phyloP scores from a whole-genome alignment of 2,888 invertebrate species.

The Amiota minor region DNA sequence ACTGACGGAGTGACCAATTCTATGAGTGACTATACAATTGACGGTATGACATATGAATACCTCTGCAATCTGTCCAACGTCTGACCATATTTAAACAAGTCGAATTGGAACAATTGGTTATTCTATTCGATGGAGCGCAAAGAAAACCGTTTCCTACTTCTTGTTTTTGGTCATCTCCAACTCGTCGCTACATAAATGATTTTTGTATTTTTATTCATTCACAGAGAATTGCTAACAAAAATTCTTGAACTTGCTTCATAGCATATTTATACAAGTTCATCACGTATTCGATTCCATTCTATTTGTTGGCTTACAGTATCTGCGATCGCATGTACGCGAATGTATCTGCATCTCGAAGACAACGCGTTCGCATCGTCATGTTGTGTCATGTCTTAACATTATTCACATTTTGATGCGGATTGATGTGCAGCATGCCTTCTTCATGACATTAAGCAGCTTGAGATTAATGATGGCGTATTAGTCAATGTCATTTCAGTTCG shows the following conservation, averaged over 20 bases:
- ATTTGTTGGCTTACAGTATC: neutral
- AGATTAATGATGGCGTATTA: constrained; percentile 62
- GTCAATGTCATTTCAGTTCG: constrained; percentile 56
- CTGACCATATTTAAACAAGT: neutral
- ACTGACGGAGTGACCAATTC: constrained; percentile 35
- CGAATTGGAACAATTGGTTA: neutral
- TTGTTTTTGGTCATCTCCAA: neutral
- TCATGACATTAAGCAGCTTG: constrained; percentile 59
- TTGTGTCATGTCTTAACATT: constrained; percentile 14
- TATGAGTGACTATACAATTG: constrained; percentile 43
- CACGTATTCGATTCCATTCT: constrained; percentile 32
- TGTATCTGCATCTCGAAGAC: neutral
- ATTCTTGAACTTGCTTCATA: neutral
- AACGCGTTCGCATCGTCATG: constrained; percentile 6
- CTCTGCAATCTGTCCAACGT: constrained; percentile 15
- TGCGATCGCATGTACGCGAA: neutral
- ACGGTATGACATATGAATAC: constrained; percentile 52
- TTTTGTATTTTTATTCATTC: neutral
- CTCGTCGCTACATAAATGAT: neutral
- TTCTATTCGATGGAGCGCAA: neutral
- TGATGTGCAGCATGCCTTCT: constrained; percentile 51
- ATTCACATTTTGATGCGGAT: constrained; percentile 54
- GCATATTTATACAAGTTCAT: constrained; percentile 22
- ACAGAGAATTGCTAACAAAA: neutral
- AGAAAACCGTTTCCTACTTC: neutral